Base-by-base conservation (phyloP, 2,797 vertebrate genomes). In the Neopelma chrysocephalum region DNA sequence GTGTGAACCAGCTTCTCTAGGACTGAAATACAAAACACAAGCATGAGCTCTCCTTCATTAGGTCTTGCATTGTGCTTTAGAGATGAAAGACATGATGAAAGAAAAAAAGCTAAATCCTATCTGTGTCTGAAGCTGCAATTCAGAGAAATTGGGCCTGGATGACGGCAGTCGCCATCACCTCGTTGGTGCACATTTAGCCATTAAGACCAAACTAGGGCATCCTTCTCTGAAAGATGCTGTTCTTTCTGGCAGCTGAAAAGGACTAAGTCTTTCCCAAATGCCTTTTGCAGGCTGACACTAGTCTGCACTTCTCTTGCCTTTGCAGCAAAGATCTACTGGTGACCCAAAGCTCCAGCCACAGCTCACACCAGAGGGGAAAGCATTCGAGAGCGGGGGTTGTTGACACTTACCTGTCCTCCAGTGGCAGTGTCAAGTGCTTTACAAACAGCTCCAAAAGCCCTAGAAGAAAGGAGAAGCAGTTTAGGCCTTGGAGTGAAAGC, bases 351-450 rank as follows among this genome's bases (percentile, higher is more conserved):
- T 48, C 36, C 71, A 43, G 22, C 38, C 62, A 38, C 50, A 43
- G n/a, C 13, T 50, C 2, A 3, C 23, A 43, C 53, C 42, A 79
- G 76, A 85, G 10, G 12, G 57, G 62, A 90, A 68, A 43, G 38
- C 48, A 20, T 36, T 10, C 4, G 18, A 12, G 4, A 60, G 15
- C 22, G n/a, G 34, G 68, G 36, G 14, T 48, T 43, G 69, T 5
- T 53, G 54, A 10, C 54, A 70, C 96, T 97, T 87, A 99, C 99
- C 98, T 99, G 99, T 94, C 99, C 99, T 93, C 99, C 99, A 3
- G 99, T 99, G 73, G 99, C 99, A 47, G 99, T 99, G 97, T 99
- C 98, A 34, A 99, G 98, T 45, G 99, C 99, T 81, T 99, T 99
- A 96, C 99, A 99, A 96, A 99, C 99, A 45, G 99, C 99, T 90